phyloP scores from a whole-genome alignment of 2,113 vertebrate species.

The Trematocara variabile region DNA sequence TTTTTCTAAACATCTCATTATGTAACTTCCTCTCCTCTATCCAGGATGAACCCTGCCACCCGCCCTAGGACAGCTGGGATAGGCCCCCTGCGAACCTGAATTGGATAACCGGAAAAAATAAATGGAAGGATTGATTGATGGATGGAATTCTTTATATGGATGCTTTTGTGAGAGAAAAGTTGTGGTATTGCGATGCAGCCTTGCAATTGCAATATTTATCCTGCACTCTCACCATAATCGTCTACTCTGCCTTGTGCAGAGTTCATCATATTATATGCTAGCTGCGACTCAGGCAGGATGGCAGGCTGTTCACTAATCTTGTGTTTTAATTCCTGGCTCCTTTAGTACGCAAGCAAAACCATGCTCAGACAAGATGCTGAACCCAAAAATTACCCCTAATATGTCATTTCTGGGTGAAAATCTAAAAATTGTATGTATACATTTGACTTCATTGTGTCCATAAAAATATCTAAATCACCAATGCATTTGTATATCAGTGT shows the following conservation, averaged over 20 bases:
- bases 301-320: not conserved
- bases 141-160: not conserved
- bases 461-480: not conserved
- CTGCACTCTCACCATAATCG: not conserved
- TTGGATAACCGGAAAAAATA: not conserved
- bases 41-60: not conserved
- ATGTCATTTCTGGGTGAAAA: not conserved
- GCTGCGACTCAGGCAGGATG: not conserved
- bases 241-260: not conserved
- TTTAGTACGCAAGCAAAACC: not conserved
- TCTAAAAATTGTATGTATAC: not conserved
- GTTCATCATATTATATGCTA: not conserved
- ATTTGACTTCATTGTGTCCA: not conserved
- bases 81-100: not conserved
- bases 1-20: not conserved
- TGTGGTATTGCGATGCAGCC: not conserved
- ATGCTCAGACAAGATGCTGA: not conserved
- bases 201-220: not conserved
- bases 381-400: not conserved
- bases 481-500: not conserved
- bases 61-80: not conserved
- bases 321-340: not conserved
- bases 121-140: not conserved
- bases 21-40: not conserved
- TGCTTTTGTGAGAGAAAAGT: not conserved